These are phyloP conservation scores for Drosophila lacicola DNA, from an alignment of 2,888 invertebrate genomes.

Conservation along the genomic window DNA sequence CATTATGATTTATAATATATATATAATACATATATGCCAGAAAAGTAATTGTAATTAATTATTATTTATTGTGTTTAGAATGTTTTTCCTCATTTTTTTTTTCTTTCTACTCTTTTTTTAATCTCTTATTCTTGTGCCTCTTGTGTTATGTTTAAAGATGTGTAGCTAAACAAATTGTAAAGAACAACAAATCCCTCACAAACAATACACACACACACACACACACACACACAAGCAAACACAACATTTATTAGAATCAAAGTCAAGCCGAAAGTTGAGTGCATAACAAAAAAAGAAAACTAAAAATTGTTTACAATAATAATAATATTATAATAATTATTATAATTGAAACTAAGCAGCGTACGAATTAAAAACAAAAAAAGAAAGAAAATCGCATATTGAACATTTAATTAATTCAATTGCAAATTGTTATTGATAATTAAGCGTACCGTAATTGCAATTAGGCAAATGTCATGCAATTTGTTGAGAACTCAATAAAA, in stretches of 20 bases:
- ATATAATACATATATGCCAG: constrained; percentile 28
- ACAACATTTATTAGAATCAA: constrained; percentile 43
- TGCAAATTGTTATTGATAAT: constrained; percentile 73
- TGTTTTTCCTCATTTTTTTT: constrained; percentile 1
- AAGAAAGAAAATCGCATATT: constrained; percentile 26
- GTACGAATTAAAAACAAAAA: constrained; percentile 20
- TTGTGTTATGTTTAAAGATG: constrained; percentile 32
- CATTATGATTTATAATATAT: constrained; percentile 34
- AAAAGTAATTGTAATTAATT: constrained; percentile 65
- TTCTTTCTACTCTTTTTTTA: not conserved
- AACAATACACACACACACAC: constrained; percentile 2
- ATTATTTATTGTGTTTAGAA: constrained; percentile 60
- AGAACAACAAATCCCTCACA: not conserved
- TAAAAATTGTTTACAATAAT: constrained; percentile 33
- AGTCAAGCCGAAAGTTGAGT: constrained; percentile 61
- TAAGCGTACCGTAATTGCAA: constrained; percentile 54
- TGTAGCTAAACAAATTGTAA: constrained; percentile 26
- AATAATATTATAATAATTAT: constrained; percentile 33
- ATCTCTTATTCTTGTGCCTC: constrained; percentile 12
- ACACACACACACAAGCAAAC: constrained; percentile 10
- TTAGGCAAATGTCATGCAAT: constrained; percentile 59
- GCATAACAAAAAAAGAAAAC: constrained; percentile 40
- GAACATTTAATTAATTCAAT: constrained; percentile 28
- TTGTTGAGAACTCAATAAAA: constrained; percentile 73
- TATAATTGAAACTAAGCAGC: constrained; percentile 31